phyloP scores from a whole-genome alignment of 1,140 invertebrate genomes.

The Sycobia sp. region DNA sequence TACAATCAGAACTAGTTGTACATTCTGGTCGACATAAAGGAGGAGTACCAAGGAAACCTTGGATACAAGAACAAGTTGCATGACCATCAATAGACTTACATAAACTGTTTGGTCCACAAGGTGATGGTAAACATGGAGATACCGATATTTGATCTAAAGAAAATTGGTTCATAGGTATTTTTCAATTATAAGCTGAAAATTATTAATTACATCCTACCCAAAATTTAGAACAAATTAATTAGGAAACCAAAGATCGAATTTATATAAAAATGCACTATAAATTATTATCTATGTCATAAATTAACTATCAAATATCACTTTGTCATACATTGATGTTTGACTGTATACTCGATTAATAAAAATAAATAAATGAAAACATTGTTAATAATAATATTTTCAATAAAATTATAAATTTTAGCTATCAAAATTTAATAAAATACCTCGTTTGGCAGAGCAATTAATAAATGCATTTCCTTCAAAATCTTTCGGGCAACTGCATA shows the following conservation, averaged over 20 bases:
- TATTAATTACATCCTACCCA: not conserved
- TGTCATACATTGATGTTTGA: not conserved
- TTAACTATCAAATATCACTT: not conserved
- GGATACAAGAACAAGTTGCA: slow-evolving; percentile 72
- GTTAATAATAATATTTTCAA: not conserved
- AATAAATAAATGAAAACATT: not conserved
- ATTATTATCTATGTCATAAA: not conserved
- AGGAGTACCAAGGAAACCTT: slow-evolving; percentile 77
- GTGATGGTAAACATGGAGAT: slow-evolving; percentile 77
- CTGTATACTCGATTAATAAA: not conserved
- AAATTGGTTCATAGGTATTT: too few species aligned
- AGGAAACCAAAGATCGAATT: too few species aligned
- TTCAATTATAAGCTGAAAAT: slow-evolving; percentile 36
- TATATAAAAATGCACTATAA: too few species aligned
- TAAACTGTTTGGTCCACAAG: slow-evolving; percentile 75
- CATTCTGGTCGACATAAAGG: slow-evolving; percentile 77
- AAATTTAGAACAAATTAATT: too few species aligned
- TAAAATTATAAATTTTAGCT: not conserved
- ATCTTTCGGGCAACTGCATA: slow-evolving; percentile 72
- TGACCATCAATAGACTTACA: slow-evolving; percentile 71
- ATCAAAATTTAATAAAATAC: too few species aligned
- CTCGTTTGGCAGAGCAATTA: too few species aligned
- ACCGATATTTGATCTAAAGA: slow-evolving; percentile 46
- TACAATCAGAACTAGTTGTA: slow-evolving; percentile 72
- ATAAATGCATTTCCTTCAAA: slow-evolving; percentile 76